These are phyloP conservation scores for Scomberomorus guttatus DNA, from an alignment of 2,797 vertebrate species.

Conservation along the genomic window DNA sequence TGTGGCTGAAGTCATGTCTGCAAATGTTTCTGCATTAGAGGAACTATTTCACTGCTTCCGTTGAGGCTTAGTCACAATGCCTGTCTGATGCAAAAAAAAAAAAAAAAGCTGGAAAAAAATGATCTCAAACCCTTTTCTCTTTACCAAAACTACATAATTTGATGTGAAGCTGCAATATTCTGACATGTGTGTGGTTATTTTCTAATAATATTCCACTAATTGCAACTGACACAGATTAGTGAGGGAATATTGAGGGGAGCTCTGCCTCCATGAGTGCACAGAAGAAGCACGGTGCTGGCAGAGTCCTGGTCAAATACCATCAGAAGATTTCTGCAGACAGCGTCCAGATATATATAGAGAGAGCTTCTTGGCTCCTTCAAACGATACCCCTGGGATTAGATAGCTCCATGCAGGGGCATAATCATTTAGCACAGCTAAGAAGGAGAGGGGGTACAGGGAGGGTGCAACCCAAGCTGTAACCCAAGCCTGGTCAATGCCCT, in stretches of 20 bases:
- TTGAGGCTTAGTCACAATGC: not conserved
- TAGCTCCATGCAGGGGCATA: conserved; percentile 81
- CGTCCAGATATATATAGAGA: conserved; percentile 85
- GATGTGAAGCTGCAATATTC: not conserved
- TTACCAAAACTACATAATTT: conserved; percentile 3
- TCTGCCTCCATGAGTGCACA: conserved; percentile 15
- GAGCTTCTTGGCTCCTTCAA: conserved; percentile 57
- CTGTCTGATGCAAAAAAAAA: not conserved
- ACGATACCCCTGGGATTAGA: conserved; percentile 71
- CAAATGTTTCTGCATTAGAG: conserved; percentile 50
- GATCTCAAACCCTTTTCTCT: not conserved
- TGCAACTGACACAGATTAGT: conserved; percentile 3
- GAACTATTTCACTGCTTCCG: conserved; percentile 18
- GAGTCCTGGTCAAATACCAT: conserved; percentile 71
- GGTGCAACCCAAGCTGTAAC: conserved; percentile 77
- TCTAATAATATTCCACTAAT: not conserved
- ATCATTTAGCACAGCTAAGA: conserved; percentile 66
- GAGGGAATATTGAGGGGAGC: conserved; percentile 11
- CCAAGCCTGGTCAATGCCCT: conserved; percentile 57
- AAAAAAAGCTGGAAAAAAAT: not conserved
- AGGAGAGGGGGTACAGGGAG: conserved; percentile 38
- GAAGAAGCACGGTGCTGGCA: conserved; percentile 52
- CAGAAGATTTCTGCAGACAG: conserved; percentile 77
- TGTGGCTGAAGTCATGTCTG: conserved; percentile 53
- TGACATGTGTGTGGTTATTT: conserved; percentile 14